A percentile compares a stretch with the other conserved stretches of the same genome.
Evolutionary conservation across 2,113 vertebrate genomes (phyloP).

Genomic region (Cottus gobio): DNA sequence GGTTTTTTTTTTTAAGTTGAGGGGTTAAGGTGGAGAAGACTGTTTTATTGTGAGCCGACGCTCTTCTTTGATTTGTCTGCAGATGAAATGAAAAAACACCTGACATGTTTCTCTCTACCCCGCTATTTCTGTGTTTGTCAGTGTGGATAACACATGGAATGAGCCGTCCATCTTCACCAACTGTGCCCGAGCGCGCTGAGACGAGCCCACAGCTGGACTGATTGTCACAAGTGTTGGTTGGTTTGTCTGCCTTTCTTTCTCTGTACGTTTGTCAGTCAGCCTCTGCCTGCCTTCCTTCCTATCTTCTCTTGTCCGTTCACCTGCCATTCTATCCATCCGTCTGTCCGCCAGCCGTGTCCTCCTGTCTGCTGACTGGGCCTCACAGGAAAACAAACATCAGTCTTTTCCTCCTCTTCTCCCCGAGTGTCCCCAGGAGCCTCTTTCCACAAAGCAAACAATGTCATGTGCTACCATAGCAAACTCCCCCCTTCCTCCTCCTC

Average conservation of each 20-base stretch:
- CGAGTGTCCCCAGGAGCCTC: slow-evolving; percentile 56
- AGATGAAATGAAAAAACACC: slow-evolving; percentile 27
- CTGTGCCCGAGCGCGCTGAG: slow-evolving; percentile 18
- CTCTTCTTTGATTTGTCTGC: slow-evolving; percentile 31
- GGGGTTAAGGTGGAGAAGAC: neutral
- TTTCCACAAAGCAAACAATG: slow-evolving; percentile 70
- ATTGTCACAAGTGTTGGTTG: slow-evolving; percentile 41
- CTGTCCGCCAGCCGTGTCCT: slow-evolving; percentile 3
- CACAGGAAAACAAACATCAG: slow-evolving; percentile 69
- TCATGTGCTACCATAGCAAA: slow-evolving; percentile 53
- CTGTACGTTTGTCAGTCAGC: slow-evolving; percentile 64
- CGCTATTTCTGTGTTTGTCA: slow-evolving; percentile 44
- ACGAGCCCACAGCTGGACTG: slow-evolving; percentile 45
- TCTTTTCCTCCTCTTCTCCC: slow-evolving; percentile 41
- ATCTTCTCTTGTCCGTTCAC: slow-evolving; percentile 32
- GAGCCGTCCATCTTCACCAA: slow-evolving; percentile 60
- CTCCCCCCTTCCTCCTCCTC: neutral
- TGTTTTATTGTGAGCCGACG: neutral
- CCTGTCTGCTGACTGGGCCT: slow-evolving; percentile 37
- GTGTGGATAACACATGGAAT: slow-evolving; percentile 8
- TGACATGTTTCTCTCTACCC: neutral
- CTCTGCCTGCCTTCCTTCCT: slow-evolving; percentile 27
- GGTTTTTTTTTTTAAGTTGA: neutral
- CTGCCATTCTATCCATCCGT: slow-evolving; percentile 10
- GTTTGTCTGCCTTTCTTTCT: slow-evolving; percentile 49